phyloP scores from a whole-genome alignment of 64 coral and sea anemone genomes.

The Catalaphyllia jardinei region DNA sequence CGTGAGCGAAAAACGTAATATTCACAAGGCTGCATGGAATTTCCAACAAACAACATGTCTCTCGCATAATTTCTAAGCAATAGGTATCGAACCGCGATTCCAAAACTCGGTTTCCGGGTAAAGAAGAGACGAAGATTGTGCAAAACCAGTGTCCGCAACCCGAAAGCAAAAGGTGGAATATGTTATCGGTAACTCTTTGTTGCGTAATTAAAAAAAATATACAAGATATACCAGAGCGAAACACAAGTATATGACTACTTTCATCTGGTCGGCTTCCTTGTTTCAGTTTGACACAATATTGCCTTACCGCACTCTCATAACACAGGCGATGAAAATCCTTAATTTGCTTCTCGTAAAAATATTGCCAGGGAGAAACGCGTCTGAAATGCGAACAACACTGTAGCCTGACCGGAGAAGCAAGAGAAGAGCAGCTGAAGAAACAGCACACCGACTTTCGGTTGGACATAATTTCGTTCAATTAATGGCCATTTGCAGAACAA shows the following conservation, averaged over 20 bases:
- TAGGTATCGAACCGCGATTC: constrained; percentile 23
- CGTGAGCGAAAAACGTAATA: constrained; percentile 15
- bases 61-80: not conserved
- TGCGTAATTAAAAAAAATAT: not conserved
- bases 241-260: not conserved
- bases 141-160: not conserved
- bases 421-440: constrained; percentile 66
- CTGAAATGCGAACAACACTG: not conserved
- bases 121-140: not conserved
- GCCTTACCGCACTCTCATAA: not conserved
- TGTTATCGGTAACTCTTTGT: not conserved
- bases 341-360: not conserved
- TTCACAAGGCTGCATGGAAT: not conserved
- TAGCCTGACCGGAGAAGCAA: not conserved
- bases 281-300: not conserved
- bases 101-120: not conserved
- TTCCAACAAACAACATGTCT: not conserved
- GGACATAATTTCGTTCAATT: constrained; percentile 87
- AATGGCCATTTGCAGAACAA: constrained; percentile 81
- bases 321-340: not conserved
- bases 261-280: not conserved
- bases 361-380: not conserved
- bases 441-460: constrained; percentile 55
- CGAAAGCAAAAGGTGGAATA: not conserved
- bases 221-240: not conserved